Base-by-base conservation (phyloP, 2,797 vertebrate species). In the Geotrypetes seraphini region DNA sequence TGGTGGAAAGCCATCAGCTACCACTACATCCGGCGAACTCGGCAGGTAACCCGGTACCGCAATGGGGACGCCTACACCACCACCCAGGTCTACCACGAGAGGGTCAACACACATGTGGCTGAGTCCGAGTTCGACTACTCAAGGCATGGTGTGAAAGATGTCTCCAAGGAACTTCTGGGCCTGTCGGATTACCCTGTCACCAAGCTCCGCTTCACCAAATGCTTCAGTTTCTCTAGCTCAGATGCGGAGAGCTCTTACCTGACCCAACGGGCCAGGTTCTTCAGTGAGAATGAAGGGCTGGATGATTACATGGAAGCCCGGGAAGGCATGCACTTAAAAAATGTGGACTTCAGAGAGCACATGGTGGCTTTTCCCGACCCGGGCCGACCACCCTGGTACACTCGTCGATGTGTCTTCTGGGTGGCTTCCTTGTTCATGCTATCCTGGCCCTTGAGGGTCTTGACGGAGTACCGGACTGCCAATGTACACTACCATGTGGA, bases 271-370 rank as follows among this genome's bases (percentile, higher is more conserved):
- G 89, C 90, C 0, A 88, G 86, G 14, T 93, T 93, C 66, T 93
- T 92, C 19, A 73, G 87, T 1, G 88, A 92, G 72, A 88, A 91
- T 3, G 90, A 92, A 60, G 90, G 90, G 7, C 74, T 93, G 17
- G 90, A 92, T 4, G 90, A 93, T 64, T 93, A 92, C 75, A 86
- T 93, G 87, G 90, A 92, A 66, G 90, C 90, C 22, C 74, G 90
- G 2, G 90, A 92, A 51, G 90, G 90, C 9, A 89, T 93, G 90
- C 90, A 91, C 55, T 66, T 92, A 36, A 90, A 92, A 66, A 90
- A 92, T 2, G 87, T 92, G 55, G 90, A 92, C 51, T 92, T 93
- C 66, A 84, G 85, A 1, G 90, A 93, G 34, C 86, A 88, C 43
- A 86, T 93, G 66, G 58, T 93, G 62, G 89, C 90, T 2, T 92